Percentiles rank a stretch among this genome's conserved stretches.
Evolutionary conservation across 92 coral and sea anemone genomes (phyloP).

Genomic region (Phenganax subtilis): DNA sequence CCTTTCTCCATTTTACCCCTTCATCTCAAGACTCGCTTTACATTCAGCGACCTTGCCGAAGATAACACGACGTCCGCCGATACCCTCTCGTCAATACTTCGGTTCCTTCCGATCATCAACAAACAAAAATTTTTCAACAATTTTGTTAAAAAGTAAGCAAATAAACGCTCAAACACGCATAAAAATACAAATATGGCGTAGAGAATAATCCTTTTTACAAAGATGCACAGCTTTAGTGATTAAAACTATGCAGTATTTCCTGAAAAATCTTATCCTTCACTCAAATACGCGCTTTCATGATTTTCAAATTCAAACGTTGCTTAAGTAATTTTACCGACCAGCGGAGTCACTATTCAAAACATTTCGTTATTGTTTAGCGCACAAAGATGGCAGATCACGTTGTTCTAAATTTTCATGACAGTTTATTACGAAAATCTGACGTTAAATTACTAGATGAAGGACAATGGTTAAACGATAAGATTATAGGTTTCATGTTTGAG

Average conservation of each 20-base stretch:
- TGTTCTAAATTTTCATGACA: constrained; percentile 82
- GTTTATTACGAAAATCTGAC: constrained; percentile 79
- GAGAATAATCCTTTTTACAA: background rate
- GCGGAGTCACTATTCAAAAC: constrained; percentile 45
- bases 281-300: constrained; percentile 12
- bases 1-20: constrained; percentile 86
- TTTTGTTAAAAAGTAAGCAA: background rate
- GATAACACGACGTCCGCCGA: background rate
- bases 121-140: background rate
- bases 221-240: background rate
- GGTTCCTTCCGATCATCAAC: constrained; percentile 6
- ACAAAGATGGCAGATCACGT: constrained; percentile 46
- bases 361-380: constrained; percentile 60
- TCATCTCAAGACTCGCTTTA: background rate
- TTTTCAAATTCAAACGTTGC: constrained; percentile 35
- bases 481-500: constrained; percentile 93
- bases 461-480: constrained; percentile 83
- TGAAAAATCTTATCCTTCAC: background rate
- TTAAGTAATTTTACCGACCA: constrained; percentile 36
- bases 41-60: constrained; percentile 25
- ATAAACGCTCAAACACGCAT: background rate
- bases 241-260: background rate
- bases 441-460: constrained; percentile 72
- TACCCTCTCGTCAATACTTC: background rate
- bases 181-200: background rate